These are phyloP conservation scores for Paradoxurus hermaphroditus DNA, from an alignment of 2,113 vertebrate species.

Conservation along the genomic window DNA sequence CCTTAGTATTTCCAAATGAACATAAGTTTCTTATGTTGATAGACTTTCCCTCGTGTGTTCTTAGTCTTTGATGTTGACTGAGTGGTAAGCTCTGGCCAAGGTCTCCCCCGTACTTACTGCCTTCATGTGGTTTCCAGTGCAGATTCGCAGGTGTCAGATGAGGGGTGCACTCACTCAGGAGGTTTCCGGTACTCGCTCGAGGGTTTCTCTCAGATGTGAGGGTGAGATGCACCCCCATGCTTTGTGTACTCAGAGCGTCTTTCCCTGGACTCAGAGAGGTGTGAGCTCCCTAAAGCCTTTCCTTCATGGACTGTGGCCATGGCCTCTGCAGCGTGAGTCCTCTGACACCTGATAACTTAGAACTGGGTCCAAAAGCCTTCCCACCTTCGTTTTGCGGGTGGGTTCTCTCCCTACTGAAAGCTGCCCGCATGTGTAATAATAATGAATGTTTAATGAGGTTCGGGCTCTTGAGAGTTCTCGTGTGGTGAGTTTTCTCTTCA, in stretches of 20 bases:
- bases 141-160: rapidly evolving
- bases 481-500: background rate
- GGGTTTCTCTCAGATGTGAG: background rate
- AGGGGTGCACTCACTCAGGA: background rate
- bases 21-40: too few species aligned
- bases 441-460: background rate
- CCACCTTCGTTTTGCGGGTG: too few species aligned
- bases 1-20: background rate
- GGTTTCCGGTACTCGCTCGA: background rate
- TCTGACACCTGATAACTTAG: background rate
- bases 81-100: background rate
- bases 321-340: background rate
- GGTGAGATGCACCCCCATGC: rapidly evolving
- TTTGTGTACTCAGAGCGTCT: background rate
- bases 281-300: background rate
- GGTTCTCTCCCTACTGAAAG: background rate
- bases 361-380: background rate
- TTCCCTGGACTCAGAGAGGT: background rate
- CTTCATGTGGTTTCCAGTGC: rapidly evolving
- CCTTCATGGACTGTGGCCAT: rapidly evolving
- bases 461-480: background rate
- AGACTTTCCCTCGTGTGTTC: background rate
- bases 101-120: background rate
- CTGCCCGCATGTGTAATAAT: rapidly evolving
- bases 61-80: background rate